phyloP scores from a whole-genome alignment of 2,797 vertebrate genomes.

The Rhodeus uyekii region DNA sequence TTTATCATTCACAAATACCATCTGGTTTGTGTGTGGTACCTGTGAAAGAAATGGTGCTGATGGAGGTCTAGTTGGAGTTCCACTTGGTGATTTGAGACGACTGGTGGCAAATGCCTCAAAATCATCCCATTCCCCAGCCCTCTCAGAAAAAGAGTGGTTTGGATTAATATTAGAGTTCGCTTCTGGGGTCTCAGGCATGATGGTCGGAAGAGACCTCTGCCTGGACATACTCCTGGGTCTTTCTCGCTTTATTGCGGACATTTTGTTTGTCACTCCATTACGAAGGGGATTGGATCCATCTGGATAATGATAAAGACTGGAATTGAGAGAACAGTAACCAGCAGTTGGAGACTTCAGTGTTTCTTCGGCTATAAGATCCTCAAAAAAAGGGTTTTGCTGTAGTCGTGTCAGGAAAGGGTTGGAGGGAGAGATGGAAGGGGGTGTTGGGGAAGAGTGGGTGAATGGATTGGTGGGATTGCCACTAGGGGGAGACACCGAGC shows the following conservation, averaged over 20 bases:
- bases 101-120: constrained; percentile 90
- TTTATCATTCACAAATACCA: constrained; percentile 27
- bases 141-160: constrained; percentile 69
- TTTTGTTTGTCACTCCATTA: constrained; percentile 49
- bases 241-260: constrained; percentile 68
- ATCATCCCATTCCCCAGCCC: constrained; percentile 81
- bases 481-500: constrained; percentile 71
- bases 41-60: constrained; percentile 41
- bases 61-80: constrained; percentile 51
- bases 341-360: constrained; percentile 86
- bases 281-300: constrained; percentile 46
- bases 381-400: constrained; percentile 93
- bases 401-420: constrained; percentile 88
- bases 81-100: constrained; percentile 79
- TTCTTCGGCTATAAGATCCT: constrained; percentile 87
- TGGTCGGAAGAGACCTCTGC: constrained; percentile 75
- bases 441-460: constrained; percentile 71
- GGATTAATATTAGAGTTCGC: constrained; percentile 13
- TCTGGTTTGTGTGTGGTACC: constrained; percentile 35
- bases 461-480: constrained; percentile 75
- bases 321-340: constrained; percentile 81
- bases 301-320: constrained; percentile 70
- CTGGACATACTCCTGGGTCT: constrained; percentile 74
- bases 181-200: constrained; percentile 61
- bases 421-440: constrained; percentile 81